Conservation (phyloP, 2,797 vertebrate genomes). For the Novumbra hubbsi region DNA sequence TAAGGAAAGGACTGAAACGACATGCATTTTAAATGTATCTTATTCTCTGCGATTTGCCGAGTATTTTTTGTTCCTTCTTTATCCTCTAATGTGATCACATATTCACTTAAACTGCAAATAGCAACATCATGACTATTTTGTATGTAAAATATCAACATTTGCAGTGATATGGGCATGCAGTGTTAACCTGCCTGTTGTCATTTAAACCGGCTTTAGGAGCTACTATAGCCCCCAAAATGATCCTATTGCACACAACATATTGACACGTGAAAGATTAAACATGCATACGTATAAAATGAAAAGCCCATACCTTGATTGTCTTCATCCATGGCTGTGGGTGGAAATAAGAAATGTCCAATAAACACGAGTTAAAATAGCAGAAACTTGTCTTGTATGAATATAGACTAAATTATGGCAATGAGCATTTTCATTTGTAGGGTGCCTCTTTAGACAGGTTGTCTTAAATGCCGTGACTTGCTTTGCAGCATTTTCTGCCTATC, state of each 20-base stretch:
- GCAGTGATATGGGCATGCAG: not conserved
- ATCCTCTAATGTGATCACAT: not conserved
- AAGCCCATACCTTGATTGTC: conserved; percentile 73
- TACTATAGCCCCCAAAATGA: not conserved
- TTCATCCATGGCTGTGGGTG: conserved; percentile 68
- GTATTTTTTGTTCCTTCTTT: too few species aligned
- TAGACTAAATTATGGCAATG: conserved; percentile 32
- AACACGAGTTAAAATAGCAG: conserved; percentile 22
- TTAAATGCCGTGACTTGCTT: conserved; percentile 47
- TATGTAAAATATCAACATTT: not conserved
- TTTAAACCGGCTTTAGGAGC: not conserved
- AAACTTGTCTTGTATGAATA: conserved; percentile 55
- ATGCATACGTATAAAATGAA: conserved; percentile 17
- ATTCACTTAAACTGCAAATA: not conserved
- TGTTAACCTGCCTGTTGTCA: not conserved
- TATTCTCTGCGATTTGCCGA: not conserved
- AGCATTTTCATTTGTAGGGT: conserved; percentile 50
- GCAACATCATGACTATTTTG: not conserved
- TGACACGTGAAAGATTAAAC: not conserved
- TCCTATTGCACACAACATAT: not conserved
- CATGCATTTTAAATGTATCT: not conserved
- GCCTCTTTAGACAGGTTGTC: conserved; percentile 60
- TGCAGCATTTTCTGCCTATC: conserved; percentile 46
- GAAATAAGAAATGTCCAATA: conserved; percentile 33
- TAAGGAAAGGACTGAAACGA: too few species aligned